Evolutionary conservation across 2,888 invertebrate species (phyloP).

Genomic region (Campoplex nolae): DNA sequence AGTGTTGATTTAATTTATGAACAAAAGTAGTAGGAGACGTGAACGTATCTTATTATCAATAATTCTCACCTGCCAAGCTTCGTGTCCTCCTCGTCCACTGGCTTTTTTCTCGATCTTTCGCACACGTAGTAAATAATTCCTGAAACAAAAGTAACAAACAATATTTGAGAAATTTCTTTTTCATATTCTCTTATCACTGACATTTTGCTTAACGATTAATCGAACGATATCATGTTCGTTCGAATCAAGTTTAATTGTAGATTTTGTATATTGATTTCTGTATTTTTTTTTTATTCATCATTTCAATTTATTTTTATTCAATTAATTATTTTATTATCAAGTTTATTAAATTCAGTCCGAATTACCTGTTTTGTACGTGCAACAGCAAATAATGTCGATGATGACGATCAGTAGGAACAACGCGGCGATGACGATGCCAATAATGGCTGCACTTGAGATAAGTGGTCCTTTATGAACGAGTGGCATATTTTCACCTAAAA

Average conservation of each 20-base stretch:
- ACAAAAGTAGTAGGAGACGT: background rate
- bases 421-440: slow-evolving; percentile 93
- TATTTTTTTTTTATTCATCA: too few species aligned
- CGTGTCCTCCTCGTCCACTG: slow-evolving; percentile 92
- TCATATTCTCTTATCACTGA: background rate
- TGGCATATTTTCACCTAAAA: slow-evolving; percentile 79
- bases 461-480: slow-evolving; percentile 85
- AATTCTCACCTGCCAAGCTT: slow-evolving; percentile 92
- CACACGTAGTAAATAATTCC: slow-evolving; percentile 84
- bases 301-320: too few species aligned
- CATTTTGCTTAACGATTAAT: too few species aligned
- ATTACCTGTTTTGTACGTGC: slow-evolving; percentile 86
- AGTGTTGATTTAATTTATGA: background rate
- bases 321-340: too few species aligned
- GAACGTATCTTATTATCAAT: background rate
- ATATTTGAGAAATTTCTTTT: background rate
- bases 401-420: slow-evolving; percentile 90
- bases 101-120: slow-evolving; percentile 87
- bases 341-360: background rate
- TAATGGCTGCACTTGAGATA: slow-evolving; percentile 91
- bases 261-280: too few species aligned
- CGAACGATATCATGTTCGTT: too few species aligned
- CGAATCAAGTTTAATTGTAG: too few species aligned
- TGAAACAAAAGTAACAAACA: slow-evolving; percentile 69
- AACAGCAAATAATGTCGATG: slow-evolving; percentile 94